Base-by-base conservation (phyloP, 2,113 vertebrate species). In the Laticauda laticaudata region DNA sequence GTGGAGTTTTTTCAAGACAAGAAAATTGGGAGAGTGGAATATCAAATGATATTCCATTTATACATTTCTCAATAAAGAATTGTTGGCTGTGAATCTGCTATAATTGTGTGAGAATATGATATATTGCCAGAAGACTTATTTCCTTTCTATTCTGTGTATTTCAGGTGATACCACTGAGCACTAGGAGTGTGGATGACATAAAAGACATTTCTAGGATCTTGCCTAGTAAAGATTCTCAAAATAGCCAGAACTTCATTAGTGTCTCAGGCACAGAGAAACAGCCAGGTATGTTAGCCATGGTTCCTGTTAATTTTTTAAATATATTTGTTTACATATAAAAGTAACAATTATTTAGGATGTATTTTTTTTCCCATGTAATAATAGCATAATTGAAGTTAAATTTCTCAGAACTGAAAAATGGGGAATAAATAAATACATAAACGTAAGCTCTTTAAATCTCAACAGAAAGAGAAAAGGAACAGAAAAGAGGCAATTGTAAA, bases 101-200 rank as follows among this genome's bases (percentile, higher is more conserved):
- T 81, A 43, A 81, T 10, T 43, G 14, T 81, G 75, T 81, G 34
- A 43, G 75, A 39, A 81, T 34, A 81, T 53, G 26, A 43, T 29
- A 9, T 24, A 87, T 59, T 48, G 48, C 15, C 57, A 26, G 11
- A 23, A 39, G 86, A 12, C 86, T 34, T 39, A 54, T 39, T 55
- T 75, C 5, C 48, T 75, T 34, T 43, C 6, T 18, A 51, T 39
- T 51, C 20, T 34, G 75, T 14, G 6, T 85, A 4, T 97, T 97
- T 11, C 93, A 98, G 98, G 97, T 95, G 90, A 97, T 97, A 92
- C 96, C 98, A 92, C 97, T 98, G 15, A 98, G 98, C 96, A 97
- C 97, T 1, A 96, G 97, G 92, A 98, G 96, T 94, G 96, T 97
- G 86, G 90, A 96, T 94, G 96, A 92, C 20, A 97, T 98, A 61